Percentiles rank a stretch among this genome's conserved stretches.
Conservation (phyloP, 2,113 vertebrate species). For the Dissostichus mawsoni region DNA sequence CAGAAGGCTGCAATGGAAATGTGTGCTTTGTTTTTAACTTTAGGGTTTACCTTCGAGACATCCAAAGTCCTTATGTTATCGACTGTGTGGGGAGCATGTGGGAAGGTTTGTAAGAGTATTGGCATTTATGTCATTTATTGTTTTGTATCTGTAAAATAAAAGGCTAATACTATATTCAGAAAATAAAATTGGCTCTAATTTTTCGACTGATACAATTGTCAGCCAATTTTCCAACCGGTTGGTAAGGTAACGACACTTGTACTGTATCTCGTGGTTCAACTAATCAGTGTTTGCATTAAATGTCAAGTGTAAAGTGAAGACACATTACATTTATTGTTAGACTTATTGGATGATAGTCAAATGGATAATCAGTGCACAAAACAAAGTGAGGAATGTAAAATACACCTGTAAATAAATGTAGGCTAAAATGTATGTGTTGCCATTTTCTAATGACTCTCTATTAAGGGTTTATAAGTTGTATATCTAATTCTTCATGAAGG, state of each 20-base stretch:
- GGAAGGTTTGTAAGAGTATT: background rate
- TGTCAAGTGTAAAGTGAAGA: no score
- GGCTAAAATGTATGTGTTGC: background rate
- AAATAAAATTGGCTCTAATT: no score
- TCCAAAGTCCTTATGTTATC: background rate
- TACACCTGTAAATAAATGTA: background rate
- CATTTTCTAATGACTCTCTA: background rate
- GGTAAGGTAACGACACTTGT: no score
- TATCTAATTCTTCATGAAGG: background rate
- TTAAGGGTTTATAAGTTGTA: background rate
- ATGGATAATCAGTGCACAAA: background rate
- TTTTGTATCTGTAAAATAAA: background rate
- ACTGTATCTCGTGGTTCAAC: no score
- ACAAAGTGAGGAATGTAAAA: background rate
- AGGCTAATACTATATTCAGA: no score
- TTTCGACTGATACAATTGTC: no score
- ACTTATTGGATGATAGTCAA: background rate
- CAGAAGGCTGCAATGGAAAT: background rate
- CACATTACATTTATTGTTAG: background rate
- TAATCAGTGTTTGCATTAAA: no score
- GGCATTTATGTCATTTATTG: background rate
- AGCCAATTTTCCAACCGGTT: no score
- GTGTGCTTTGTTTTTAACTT: background rate
- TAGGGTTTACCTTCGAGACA: background rate
- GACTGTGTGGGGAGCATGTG: background rate